A percentile compares a stretch with the other conserved stretches of the same genome.
phyloP scores from a whole-genome alignment of 1,140 invertebrate species.

The Xylocopa sonorina region DNA sequence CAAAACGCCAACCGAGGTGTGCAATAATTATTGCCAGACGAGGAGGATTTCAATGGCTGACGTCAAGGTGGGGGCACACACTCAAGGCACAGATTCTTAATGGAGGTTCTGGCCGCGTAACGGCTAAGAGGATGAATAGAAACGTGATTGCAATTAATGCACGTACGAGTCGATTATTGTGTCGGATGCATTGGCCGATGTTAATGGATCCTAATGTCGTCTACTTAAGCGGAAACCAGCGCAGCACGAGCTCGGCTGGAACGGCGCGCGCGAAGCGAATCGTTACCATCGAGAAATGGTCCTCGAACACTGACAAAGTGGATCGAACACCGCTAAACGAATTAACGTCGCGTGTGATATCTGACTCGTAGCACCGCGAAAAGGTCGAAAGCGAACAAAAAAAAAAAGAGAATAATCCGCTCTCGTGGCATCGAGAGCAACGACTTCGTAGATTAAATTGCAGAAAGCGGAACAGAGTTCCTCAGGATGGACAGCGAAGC shows the following conservation, averaged over 20 bases:
- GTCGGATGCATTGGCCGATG: conserved; percentile 54
- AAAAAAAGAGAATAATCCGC: no score
- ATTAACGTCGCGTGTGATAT: no score
- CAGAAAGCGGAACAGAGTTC: no score
- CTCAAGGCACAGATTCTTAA: conserved; percentile 63
- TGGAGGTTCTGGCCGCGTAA: conserved; percentile 58
- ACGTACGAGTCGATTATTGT: conserved; percentile 66
- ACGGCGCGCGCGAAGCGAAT: not conserved
- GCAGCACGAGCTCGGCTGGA: not conserved
- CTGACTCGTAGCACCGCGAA: not conserved
- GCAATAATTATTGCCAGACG: conserved; percentile 24
- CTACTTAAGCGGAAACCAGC: conserved; percentile 40
- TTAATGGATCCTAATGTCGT: conserved; percentile 67
- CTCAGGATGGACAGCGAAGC: not conserved
- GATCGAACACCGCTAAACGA: not conserved
- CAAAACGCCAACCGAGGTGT: not conserved
- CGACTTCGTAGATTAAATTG: no score
- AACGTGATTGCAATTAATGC: conserved; percentile 68
- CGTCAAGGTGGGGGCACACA: conserved; percentile 40
- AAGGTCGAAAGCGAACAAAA: not conserved
- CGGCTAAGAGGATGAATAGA: conserved; percentile 61
- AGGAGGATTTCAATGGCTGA: conserved; percentile 3
- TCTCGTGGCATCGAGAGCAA: no score
- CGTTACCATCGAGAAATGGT: conserved; percentile 3
- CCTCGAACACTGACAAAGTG: not conserved